Percentiles rank a stretch among this genome's conserved stretches.
Evolutionary conservation across 2,797 vertebrate species (phyloP).

Genomic region (Macrochelys suwanniensis): DNA sequence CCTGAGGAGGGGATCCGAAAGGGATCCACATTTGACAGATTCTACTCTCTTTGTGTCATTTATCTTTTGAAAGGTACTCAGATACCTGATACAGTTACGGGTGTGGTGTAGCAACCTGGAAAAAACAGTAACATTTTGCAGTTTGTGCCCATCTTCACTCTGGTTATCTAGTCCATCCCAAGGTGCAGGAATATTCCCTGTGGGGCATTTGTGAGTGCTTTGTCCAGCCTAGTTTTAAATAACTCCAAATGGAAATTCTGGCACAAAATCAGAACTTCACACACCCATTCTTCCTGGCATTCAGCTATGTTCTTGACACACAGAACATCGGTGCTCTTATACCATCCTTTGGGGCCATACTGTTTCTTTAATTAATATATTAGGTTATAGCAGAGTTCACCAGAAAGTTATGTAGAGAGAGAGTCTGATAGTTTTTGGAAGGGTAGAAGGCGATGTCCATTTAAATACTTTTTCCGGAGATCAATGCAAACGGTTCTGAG

Average conservation of each 20-base stretch:
- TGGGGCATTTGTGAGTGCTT: neutral
- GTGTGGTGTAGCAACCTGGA: neutral
- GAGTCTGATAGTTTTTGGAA: neutral
- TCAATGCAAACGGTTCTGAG: neutral
- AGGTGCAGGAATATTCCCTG: neutral
- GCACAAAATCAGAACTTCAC: neutral
- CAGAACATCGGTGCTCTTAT: neutral
- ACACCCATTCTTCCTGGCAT: neutral
- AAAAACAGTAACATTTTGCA: neutral
- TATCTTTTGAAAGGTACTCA: neutral
- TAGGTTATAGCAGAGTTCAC: neutral
- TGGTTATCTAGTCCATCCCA: neutral
- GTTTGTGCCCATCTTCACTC: neutral
- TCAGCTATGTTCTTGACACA: neutral
- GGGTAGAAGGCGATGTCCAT: neutral
- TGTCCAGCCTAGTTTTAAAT: neutral
- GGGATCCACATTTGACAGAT: neutral
- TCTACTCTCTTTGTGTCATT: neutral
- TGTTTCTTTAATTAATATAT: neutral
- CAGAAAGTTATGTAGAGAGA: neutral
- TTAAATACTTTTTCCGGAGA: neutral
- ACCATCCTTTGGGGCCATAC: neutral
- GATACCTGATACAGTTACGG: slow-evolving; percentile 8
- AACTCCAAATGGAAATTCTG: slow-evolving; percentile 36
- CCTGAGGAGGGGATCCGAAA: neutral